Evolutionary conservation across 2,113 vertebrate species (phyloP).

Genomic region (Ammodramus savannarum): DNA sequence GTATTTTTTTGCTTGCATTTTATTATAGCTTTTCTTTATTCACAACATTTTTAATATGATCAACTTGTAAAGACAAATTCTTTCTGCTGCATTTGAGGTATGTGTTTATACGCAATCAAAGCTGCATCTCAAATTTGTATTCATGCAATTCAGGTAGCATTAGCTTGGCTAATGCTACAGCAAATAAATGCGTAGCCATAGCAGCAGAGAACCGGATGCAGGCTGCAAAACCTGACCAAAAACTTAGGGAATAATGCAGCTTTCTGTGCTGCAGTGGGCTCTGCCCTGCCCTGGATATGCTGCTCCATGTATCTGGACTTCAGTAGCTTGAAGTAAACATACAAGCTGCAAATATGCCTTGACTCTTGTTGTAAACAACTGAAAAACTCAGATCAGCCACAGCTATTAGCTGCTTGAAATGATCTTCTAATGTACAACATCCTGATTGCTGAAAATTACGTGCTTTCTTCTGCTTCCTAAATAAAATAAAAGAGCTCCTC

Average conservation of each 20-base stretch:
- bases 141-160: not conserved
- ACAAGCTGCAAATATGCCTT: not conserved
- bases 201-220: conserved; percentile 26
- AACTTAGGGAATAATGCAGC: conserved; percentile 36
- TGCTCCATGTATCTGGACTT: not conserved
- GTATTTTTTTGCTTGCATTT: not conserved
- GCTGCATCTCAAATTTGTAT: not conserved
- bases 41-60: not conserved
- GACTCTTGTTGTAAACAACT: conserved; percentile 16
- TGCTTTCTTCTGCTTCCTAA: conserved; percentile 7
- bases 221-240: not conserved
- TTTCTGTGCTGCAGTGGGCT: not conserved
- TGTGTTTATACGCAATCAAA: not conserved
- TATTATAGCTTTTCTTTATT: not conserved
- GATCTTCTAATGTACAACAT: conserved; percentile 48
- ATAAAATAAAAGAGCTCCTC: not conserved
- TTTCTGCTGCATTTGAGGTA: not conserved
- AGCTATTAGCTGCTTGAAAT: conserved; percentile 44
- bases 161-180: not conserved
- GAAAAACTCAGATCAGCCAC: conserved; percentile 18
- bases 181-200: conserved; percentile 14
- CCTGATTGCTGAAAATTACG: conserved; percentile 34
- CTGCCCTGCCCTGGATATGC: not conserved
- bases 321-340: not conserved
- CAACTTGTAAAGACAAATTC: not conserved